A percentile compares a stretch with the other conserved stretches of the same genome.
These are phyloP conservation scores for Acanthis flammea DNA, from an alignment of 2,797 vertebrate species.

Conservation along the genomic window DNA sequence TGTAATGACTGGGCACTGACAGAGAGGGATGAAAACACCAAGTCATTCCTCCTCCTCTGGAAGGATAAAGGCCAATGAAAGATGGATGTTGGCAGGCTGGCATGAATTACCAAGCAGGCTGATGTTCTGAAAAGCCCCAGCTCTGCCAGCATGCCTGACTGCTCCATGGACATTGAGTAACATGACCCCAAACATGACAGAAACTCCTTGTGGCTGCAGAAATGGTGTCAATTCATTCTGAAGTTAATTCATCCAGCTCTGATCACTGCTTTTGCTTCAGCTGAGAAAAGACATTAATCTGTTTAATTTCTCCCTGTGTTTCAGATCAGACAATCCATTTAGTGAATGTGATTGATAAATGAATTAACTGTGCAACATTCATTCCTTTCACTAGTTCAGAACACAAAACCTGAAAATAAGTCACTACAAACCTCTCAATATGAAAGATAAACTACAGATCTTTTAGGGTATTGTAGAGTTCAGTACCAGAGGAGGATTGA, in stretches of 20 bases:
- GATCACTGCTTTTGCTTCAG: not conserved
- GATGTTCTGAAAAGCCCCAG: not conserved
- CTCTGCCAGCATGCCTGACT: conserved; percentile 8
- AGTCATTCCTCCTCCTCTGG: not conserved
- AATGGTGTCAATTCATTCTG: not conserved
- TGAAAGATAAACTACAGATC: not conserved
- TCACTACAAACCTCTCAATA: not conserved
- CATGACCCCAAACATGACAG: not conserved
- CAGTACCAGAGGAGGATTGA: not conserved
- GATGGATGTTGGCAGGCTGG: conserved; percentile 6
- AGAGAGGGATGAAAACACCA: not conserved
- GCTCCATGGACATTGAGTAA: not conserved
- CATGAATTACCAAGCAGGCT: not conserved
- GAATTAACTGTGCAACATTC: not conserved
- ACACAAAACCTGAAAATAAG: not conserved
- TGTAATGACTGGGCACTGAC: not conserved
- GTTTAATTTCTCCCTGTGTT: conserved; percentile 9
- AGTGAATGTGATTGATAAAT: conserved; percentile 23
- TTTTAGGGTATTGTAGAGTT: not conserved
- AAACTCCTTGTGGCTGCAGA: conserved; percentile 6
- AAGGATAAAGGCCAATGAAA: not conserved
- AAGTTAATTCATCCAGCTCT: conserved; percentile 10
- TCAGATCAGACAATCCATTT: conserved; percentile 24
- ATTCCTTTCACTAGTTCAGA: not conserved
- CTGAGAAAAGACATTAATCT: conserved; percentile 24